These are phyloP conservation scores for Oryzias melastigma DNA, from an alignment of 2,113 vertebrate species.

Conservation along the genomic window DNA sequence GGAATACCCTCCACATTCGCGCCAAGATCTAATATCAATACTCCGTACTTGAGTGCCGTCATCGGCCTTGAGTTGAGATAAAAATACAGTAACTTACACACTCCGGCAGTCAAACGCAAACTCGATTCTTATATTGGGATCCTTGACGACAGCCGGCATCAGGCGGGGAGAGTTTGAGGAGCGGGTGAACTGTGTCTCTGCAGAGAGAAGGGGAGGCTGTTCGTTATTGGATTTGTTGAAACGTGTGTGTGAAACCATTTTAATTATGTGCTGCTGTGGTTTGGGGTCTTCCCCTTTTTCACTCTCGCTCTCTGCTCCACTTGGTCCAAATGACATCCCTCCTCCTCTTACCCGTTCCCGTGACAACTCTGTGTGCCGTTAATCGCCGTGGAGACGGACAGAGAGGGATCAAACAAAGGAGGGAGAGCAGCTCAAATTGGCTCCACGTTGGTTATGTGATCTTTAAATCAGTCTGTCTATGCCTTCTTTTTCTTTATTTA, in stretches of 20 bases:
- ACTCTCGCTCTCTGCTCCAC: constrained; percentile 20
- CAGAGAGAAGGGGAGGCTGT: constrained; percentile 43
- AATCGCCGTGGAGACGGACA: constrained; percentile 69
- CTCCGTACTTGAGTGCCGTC: constrained; percentile 10
- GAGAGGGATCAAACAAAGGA: constrained; percentile 61
- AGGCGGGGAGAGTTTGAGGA: constrained; percentile 48
- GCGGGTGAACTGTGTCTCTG: constrained; percentile 54
- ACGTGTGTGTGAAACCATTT: constrained; percentile 67
- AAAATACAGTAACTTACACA: background rate
- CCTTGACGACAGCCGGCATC: constrained; percentile 37
- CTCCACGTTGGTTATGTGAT: constrained; percentile 51
- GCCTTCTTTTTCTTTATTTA: no score
- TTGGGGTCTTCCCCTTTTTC: constrained; percentile 54
- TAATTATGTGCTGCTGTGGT: constrained; percentile 70
- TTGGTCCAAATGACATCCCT: constrained; percentile 50
- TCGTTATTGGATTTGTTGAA: constrained; percentile 67
- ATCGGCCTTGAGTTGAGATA: constrained; percentile 9
- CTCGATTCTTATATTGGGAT: constrained; percentile 28
- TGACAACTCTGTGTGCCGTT: constrained; percentile 65
- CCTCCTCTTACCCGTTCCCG: constrained; percentile 55
- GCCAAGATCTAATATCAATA: background rate
- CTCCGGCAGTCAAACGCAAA: constrained; percentile 11
- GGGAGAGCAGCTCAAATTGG: constrained; percentile 61
- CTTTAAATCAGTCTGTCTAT: constrained; percentile 20
- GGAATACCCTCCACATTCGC: constrained; percentile 28